Base-by-base conservation (phyloP, 2,113 vertebrate genomes). In the Phalacrocorax pelagicus region DNA sequence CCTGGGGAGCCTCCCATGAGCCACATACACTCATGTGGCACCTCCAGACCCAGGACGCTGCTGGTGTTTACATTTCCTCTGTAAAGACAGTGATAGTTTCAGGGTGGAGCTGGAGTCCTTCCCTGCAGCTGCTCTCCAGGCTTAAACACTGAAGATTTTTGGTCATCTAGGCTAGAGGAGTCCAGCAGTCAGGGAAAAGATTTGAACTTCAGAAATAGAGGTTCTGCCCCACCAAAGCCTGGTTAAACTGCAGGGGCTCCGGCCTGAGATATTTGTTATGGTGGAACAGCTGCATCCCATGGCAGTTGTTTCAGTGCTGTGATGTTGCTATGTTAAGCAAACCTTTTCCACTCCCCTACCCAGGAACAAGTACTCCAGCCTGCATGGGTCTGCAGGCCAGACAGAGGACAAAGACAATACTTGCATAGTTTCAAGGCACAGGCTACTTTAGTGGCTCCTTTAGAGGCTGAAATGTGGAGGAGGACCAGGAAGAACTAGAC, bases 31-130 rank as follows among this genome's bases (percentile, higher is more conserved):
- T 52, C 5, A 2, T 46, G 42, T 65, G 59, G 84, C 52, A 94
- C 79, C 52, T 95, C 69, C 75, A 86, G 87, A 69, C 36, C 15
- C 54, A 82, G 85, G 51, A 97, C 2, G 6, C 46, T 84, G 79
- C 40, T 78, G 40, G 55, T 97, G 88, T 96, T 96, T 97, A 96
- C 65, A 93, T 89, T 96, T 82, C n/a, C 69, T 75, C 78, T 84
- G 47, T 83, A 62, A 96, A 81, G 95, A 72, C 81, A 91, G 81
- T 11, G 77, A 92, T 84, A 82, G 91, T 71, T 97, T 96, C 75
- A 91, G 93, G 92, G 87, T 81, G 93, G 92, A 94, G 86, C 62
- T 96, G 81, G 87, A 92, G 90, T 61, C 72, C 42, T 89, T 94
- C 91, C 92, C 88, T 83, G 91, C 93, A 97, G 94, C 94, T 96